These are phyloP conservation scores for Hypomesus transpacificus DNA, from an alignment of 2,113 vertebrate species.

Conservation along the genomic window DNA sequence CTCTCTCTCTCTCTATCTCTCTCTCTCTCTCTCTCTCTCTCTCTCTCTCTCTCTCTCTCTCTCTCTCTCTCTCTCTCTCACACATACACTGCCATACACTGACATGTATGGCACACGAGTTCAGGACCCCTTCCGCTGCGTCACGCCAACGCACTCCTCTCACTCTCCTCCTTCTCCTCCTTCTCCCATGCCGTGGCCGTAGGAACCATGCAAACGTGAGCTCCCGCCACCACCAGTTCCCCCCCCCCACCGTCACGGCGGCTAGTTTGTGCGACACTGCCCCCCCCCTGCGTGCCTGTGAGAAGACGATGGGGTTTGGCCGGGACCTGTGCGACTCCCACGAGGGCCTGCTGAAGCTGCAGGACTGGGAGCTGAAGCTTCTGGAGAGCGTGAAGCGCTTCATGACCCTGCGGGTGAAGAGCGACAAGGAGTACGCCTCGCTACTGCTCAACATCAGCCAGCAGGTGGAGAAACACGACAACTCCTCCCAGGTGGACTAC, in stretches of 20 bases:
- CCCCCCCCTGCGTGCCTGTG: slow-evolving; percentile 60
- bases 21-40: no score
- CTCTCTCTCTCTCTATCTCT: no score
- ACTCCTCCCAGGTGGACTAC: slow-evolving; percentile 80
- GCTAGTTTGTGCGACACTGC: slow-evolving; percentile 13
- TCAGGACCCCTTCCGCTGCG: background rate
- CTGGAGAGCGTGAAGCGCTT: slow-evolving; percentile 96
- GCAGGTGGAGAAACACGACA: slow-evolving; percentile 91
- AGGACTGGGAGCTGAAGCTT: slow-evolving; percentile 95
- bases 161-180: background rate
- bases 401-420: slow-evolving; percentile 94
- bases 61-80: background rate
- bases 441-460: slow-evolving; percentile 93
- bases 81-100: no score
- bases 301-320: slow-evolving; percentile 91
- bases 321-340: slow-evolving; percentile 91
- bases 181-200: background rate
- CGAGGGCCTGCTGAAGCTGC: slow-evolving; percentile 92
- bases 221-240: background rate
- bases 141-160: no score
- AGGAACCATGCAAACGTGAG: slow-evolving; percentile 49
- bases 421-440: slow-evolving; percentile 93
- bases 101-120: no score
- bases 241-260: background rate
- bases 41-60: background rate